Base-by-base conservation (phyloP, 2,113 vertebrate genomes). In the Melanerpes formicivorus region DNA sequence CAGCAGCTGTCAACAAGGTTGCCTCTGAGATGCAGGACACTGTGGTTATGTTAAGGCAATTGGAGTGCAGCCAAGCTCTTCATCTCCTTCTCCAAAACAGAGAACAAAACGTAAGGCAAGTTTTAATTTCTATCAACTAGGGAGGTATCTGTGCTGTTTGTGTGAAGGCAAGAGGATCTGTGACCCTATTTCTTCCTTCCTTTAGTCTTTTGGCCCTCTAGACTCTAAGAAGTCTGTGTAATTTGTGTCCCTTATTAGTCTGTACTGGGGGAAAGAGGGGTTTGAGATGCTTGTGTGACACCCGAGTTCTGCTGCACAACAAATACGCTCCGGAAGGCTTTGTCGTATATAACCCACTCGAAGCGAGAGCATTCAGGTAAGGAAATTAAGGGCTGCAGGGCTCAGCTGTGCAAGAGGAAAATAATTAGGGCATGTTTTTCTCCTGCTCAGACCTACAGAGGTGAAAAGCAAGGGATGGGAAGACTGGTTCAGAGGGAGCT, bases 361-460 rank as follows among this genome's bases (percentile, higher is more conserved):
- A 85, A 92, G 64, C 10, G 58, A 91, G 91, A 81, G 84, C 75
- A 58, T 90, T 81, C 96, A 92, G 94, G 86, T 94, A 88, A 95
- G 92, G 95, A 90, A 90, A 95, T 76, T 81, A 86, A 93, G 80
- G 95, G 60, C 70, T 83, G 93, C 65, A 94, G 93, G 87, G 93
- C 92, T 95, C 87, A 92, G 95, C 91, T 94, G 94, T 84, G 76
- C 82, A 83, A 92, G 92, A 80, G 64, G 52, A 91, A 96, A 93
- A 93, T 93, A 96, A 95, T 93, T 93, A 95, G 90, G 63, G 87
- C 91, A 94, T 80, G 85, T 87, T 84, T 94, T 80, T 89, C 91
- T 96, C 92, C 5, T 79, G 72, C 90, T 95, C 91, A 87, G 58
- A 76, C 83, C 83, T 79, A 85, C 91, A 92, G 96, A 95, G 96